phyloP scores from a whole-genome alignment of 2,888 invertebrate genomes.

The Schizotus pectinicornis region DNA sequence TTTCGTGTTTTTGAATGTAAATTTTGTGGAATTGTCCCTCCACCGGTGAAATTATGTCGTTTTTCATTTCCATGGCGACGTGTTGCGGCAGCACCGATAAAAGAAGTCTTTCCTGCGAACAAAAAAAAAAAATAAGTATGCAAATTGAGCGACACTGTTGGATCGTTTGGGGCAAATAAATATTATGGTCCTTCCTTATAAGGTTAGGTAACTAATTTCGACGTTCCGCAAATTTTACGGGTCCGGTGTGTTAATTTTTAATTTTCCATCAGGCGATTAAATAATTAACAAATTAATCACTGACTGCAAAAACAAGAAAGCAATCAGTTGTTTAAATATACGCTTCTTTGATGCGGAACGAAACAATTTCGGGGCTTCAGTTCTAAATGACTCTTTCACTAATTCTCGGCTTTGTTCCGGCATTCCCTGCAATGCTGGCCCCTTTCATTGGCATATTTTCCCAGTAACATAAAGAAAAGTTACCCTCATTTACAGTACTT shows the following conservation, averaged over 20 bases:
- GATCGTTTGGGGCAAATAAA: background rate
- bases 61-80: conserved; percentile 93
- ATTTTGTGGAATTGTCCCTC: conserved; percentile 94
- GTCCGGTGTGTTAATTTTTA: background rate
- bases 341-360: too few species aligned
- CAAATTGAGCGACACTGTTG: too few species aligned
- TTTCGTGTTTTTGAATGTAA: conserved; percentile 92
- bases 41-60: conserved; percentile 87
- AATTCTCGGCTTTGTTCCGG: background rate
- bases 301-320: too few species aligned
- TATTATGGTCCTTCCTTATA: background rate
- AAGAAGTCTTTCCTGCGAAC: conserved; percentile 77
- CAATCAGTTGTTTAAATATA: too few species aligned
- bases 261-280: background rate
- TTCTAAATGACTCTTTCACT: background rate
- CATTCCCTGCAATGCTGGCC: background rate
- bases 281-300: too few species aligned
- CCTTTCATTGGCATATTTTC: too few species aligned
- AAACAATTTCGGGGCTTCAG: too few species aligned
- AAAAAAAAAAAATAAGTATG: background rate
- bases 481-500: too few species aligned
- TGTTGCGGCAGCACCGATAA: conserved; percentile 89
- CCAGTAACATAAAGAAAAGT: too few species aligned
- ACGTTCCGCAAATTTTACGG: too few species aligned
- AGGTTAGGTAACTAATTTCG: background rate